Base-by-base conservation (phyloP, 2,113 vertebrate species). In the Lamprotornis superbus region DNA sequence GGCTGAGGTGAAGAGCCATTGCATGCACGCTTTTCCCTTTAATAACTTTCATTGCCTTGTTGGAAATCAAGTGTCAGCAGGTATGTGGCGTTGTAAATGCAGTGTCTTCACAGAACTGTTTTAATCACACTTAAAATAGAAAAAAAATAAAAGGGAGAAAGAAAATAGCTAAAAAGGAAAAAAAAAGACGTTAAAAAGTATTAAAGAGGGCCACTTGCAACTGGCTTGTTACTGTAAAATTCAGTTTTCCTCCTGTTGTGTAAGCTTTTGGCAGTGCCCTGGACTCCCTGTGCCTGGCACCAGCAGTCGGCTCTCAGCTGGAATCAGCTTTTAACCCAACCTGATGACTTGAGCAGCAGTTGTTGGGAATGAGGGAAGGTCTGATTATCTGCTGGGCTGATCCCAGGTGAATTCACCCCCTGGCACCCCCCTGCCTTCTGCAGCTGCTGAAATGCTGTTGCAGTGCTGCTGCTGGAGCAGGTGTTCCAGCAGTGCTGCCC, bases 301-400 rank as follows among this genome's bases (percentile, higher is more conserved):
- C 30, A 2, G 1, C 12, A 37, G 37, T 4, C 0, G 0, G 21
- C 9, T 5, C 1, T 53, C n/a, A 44, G 64, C 33, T 1, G 0
- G 25, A 17, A 9, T 12, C 52, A 21, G n/a, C 15, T 31, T 83
- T 56, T 71, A 40, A 47, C 27, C 7, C 20, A 10, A 6, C 12
- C 25, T 46, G 53, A 10, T 75, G 47, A 27, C 17, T 21, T 49
- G 40, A 77, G 40, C 61, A 8, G 16, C 16, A 19, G 6, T 22
- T 73, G 17, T 30, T 33, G 46, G 28, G 23, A 44, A 5, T 1
- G 6, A 46, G 70, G 49, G 31, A 47, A 57, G 28, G 9, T 12
- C 37, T 79, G 53, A 3, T 18, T 63, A 18, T 27, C 67, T 78
- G 68, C 69, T 27, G 65, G 37, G 81, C 17, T 1, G 1, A 7